A percentile compares a stretch with the other conserved stretches of the same genome.
phyloP scores from a whole-genome alignment of 2,888 invertebrate species.

The Epinotia demarniana region DNA sequence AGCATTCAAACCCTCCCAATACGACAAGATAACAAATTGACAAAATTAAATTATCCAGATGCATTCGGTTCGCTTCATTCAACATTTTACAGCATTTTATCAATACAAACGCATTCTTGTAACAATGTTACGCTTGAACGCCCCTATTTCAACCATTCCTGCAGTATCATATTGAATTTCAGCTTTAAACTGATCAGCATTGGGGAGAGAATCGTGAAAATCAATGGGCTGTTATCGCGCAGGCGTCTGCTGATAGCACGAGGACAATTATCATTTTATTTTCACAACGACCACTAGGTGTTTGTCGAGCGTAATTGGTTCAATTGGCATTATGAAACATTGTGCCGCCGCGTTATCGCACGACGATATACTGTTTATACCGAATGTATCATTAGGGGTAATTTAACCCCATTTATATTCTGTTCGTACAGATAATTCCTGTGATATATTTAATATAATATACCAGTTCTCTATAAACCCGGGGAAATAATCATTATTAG shows the following conservation, averaged over 20 bases:
- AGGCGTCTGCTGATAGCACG: slow-evolving; percentile 36
- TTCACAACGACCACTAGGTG: slow-evolving; percentile 37
- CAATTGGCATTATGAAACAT: slow-evolving; percentile 28
- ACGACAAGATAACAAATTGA: background rate
- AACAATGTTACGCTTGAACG: slow-evolving; percentile 31
- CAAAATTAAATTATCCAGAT: slow-evolving; percentile 9
- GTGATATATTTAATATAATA: background rate
- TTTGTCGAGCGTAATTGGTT: slow-evolving; percentile 37
- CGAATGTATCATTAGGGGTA: background rate
- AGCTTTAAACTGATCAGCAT: slow-evolving; percentile 31
- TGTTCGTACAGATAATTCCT: slow-evolving; percentile 2
- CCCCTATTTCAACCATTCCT: slow-evolving; percentile 21
- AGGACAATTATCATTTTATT: slow-evolving; percentile 42
- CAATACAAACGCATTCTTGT: slow-evolving; percentile 27
- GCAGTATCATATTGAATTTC: slow-evolving; percentile 13
- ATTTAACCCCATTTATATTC: slow-evolving; percentile 13
- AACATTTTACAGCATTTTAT: slow-evolving; percentile 19
- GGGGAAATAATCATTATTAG: background rate
- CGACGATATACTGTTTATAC: background rate
- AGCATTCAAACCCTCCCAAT: background rate
- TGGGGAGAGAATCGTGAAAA: slow-evolving; percentile 37
- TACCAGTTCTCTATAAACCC: background rate
- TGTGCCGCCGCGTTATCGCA: slow-evolving; percentile 9
- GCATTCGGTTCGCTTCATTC: slow-evolving; percentile 11
- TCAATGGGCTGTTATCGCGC: slow-evolving; percentile 43